These are phyloP conservation scores for Propithecus perrieri DNA, from an alignment of 2,797 vertebrate species.

Conservation along the genomic window DNA sequence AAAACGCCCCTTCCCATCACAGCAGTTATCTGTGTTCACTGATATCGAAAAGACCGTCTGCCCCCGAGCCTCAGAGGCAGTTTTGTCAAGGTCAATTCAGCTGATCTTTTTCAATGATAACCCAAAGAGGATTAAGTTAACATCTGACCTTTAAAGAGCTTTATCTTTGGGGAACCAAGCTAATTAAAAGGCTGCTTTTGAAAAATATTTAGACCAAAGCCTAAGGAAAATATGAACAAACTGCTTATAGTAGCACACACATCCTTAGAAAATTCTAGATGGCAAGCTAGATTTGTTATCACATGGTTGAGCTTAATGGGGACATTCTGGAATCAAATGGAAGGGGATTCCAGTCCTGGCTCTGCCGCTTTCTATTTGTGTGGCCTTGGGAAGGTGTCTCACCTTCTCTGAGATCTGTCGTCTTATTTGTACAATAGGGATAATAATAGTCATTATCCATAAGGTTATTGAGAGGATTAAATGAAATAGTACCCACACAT, in stretches of 20 bases:
- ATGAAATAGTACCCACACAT: not conserved
- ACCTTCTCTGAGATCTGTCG: not conserved
- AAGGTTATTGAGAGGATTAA: not conserved
- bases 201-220: slow-evolving; percentile 48
- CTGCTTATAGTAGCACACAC: not conserved
- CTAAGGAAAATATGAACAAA: not conserved
- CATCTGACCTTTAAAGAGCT: slow-evolving; percentile 83
- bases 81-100: slow-evolving; percentile 82
- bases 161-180: slow-evolving; percentile 64
- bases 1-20: slow-evolving; percentile 56
- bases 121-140: slow-evolving; percentile 79
- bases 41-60: slow-evolving; percentile 79
- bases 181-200: slow-evolving; percentile 59
- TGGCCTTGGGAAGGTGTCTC: not conserved
- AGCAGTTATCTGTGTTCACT: slow-evolving; percentile 74
- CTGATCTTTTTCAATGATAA: slow-evolving; percentile 78
- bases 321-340: not conserved
- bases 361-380: not conserved
- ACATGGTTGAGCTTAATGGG: not conserved
- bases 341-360: not conserved
- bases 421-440: slow-evolving; percentile 42
- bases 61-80: slow-evolving; percentile 76
- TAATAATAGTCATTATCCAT: not conserved
- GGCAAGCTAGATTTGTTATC: not conserved
- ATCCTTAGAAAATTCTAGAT: not conserved